Evolutionary conservation across 2,888 invertebrate species (phyloP).

Genomic region (Patella caerulea): DNA sequence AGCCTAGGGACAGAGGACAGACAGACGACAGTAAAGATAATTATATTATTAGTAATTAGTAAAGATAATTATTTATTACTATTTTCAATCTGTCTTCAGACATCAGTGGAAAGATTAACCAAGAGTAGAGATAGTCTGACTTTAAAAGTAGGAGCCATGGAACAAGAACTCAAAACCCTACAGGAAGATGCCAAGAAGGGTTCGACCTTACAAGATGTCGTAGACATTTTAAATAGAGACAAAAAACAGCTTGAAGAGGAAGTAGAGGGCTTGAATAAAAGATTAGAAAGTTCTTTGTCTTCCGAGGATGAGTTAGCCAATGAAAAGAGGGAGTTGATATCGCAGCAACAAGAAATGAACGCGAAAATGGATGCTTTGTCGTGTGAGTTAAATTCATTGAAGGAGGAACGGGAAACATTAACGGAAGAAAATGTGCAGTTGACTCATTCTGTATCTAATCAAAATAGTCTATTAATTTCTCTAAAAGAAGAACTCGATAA

Average conservation of each 20-base stretch:
- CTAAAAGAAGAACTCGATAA: background rate
- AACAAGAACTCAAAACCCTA: slow-evolving; percentile 49
- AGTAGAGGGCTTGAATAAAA: slow-evolving; percentile 26
- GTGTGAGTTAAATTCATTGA: slow-evolving; percentile 39
- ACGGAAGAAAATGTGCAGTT: background rate
- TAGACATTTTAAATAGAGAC: slow-evolving; percentile 52
- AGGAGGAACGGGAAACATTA: slow-evolving; percentile 16
- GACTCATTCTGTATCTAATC: background rate
- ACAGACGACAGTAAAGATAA: no score
- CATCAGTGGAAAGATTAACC: slow-evolving; percentile 44
- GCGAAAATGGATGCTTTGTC: slow-evolving; percentile 27
- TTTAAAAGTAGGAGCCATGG: slow-evolving; percentile 45
- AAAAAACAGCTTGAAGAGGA: slow-evolving; percentile 46
- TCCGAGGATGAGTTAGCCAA: slow-evolving; percentile 55
- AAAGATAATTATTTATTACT: no score
- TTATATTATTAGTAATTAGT: no score
- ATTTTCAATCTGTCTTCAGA: slow-evolving; percentile 30
- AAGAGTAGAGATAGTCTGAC: slow-evolving; percentile 47
- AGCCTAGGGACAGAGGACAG: no score
- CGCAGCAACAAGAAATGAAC: slow-evolving; percentile 33
- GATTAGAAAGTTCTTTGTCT: slow-evolving; percentile 23
- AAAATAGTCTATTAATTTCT: background rate
- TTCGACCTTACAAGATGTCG: slow-evolving; percentile 48
- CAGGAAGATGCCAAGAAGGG: slow-evolving; percentile 47
- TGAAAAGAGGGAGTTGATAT: slow-evolving; percentile 50